Conservation (phyloP, 2,888 invertebrate species). For the Eilema caniola region DNA sequence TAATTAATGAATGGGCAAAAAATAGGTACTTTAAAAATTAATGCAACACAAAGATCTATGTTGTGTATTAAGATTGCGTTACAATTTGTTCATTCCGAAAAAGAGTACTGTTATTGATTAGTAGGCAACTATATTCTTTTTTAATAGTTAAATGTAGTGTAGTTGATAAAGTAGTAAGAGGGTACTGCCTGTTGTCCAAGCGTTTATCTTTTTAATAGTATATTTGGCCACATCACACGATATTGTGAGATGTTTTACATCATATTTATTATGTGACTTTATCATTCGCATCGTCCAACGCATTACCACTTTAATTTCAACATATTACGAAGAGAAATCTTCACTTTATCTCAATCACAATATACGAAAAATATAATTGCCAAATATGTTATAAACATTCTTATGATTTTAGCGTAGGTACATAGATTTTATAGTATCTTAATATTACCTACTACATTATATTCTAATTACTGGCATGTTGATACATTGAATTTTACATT, state of each 20-base stretch:
- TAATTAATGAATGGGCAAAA: too few species aligned
- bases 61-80: background rate
- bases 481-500: background rate
- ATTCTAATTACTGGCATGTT: background rate
- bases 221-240: background rate
- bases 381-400: background rate
- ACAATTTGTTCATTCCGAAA: background rate
- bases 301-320: background rate
- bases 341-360: slow-evolving; percentile 18
- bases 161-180: background rate
- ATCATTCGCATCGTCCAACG: slow-evolving; percentile 9
- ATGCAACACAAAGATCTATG: too few species aligned
- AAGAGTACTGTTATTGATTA: too few species aligned
- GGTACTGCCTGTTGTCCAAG: background rate
- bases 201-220: background rate
- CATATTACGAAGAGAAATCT: slow-evolving; percentile 16
- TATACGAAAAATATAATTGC: slow-evolving; percentile 11
- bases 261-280: slow-evolving; percentile 32
- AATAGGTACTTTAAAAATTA: too few species aligned
- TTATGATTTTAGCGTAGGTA: background rate
- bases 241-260: slow-evolving; percentile 30
- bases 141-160: too few species aligned
- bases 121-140: background rate
- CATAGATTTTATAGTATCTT: background rate
- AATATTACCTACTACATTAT: background rate